phyloP scores from a whole-genome alignment of 1,140 invertebrate species.

The Magallana gigas region DNA sequence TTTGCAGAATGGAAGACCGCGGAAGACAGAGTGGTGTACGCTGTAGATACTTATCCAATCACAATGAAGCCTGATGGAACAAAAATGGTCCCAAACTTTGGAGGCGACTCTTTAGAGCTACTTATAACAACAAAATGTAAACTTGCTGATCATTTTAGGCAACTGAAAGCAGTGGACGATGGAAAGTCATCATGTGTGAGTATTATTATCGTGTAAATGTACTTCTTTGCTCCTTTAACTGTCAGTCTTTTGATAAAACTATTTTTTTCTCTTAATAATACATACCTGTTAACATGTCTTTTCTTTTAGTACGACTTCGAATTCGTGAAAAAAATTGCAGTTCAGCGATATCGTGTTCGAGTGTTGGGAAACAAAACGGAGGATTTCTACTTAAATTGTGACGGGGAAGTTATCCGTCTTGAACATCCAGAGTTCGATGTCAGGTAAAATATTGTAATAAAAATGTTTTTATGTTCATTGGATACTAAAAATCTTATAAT shows the following conservation, averaged over 20 bases:
- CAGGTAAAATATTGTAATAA: neutral
- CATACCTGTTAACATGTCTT: neutral
- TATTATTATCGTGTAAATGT: slow-evolving; percentile 11
- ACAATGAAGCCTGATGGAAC: slow-evolving; percentile 48
- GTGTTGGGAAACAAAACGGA: slow-evolving; percentile 42
- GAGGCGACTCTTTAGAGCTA: slow-evolving; percentile 51
- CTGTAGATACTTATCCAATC: slow-evolving; percentile 59
- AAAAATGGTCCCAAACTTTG: slow-evolving; percentile 59
- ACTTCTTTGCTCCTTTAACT: neutral
- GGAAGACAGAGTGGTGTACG: slow-evolving; percentile 47
- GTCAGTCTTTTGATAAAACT: neutral
- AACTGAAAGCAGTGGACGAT: slow-evolving; percentile 59
- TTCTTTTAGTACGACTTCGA: slow-evolving; percentile 59
- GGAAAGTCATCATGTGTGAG: slow-evolving; percentile 59
- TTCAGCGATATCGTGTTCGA: slow-evolving; percentile 49
- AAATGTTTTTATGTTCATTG: neutral
- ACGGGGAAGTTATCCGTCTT: slow-evolving; percentile 57
- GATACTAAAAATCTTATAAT: no score
- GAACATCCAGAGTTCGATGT: slow-evolving; percentile 31
- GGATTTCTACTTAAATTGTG: slow-evolving; percentile 60
- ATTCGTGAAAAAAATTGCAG: slow-evolving; percentile 45
- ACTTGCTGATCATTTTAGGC: slow-evolving; percentile 60
- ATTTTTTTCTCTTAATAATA: neutral
- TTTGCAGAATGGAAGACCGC: slow-evolving; percentile 5
- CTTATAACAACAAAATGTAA: slow-evolving; percentile 57